Percentiles rank a stretch among this genome's conserved stretches.
Conservation (phyloP, 2,888 invertebrate genomes). For the Cephus pygmeus region DNA sequence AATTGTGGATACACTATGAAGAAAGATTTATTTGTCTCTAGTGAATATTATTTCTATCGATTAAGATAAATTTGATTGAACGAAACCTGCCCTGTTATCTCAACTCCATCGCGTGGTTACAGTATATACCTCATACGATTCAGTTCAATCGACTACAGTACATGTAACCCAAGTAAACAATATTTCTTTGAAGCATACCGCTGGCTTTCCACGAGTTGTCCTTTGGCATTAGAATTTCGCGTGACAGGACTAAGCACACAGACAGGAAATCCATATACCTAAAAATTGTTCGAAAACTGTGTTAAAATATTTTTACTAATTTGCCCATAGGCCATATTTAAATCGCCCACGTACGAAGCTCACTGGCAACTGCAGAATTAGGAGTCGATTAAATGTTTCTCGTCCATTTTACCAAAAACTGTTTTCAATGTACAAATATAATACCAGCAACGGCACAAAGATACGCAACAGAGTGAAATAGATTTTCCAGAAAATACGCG, state of each 20-base stretch:
- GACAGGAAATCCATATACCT: too few relatives aligned
- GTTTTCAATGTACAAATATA: background rate
- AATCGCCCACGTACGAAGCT: background rate
- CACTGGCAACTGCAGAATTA: background rate
- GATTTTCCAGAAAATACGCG: background rate
- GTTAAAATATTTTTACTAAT: background rate
- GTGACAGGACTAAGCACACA: background rate
- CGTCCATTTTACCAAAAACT: background rate
- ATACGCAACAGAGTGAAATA: background rate
- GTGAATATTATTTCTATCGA: background rate
- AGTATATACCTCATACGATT: too few relatives aligned
- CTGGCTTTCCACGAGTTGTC: too few relatives aligned
- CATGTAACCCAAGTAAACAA: too few relatives aligned
- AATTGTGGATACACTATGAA: background rate
- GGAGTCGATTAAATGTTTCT: background rate
- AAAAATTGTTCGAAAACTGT: too few relatives aligned
- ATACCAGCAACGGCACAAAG: background rate
- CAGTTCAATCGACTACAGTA: too few relatives aligned
- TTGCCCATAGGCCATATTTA: background rate
- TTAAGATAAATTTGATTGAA: too few relatives aligned
- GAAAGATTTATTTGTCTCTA: background rate
- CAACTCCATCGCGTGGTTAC: background rate
- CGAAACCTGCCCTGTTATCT: background rate
- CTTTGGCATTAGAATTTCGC: too few relatives aligned
- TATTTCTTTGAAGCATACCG: too few relatives aligned